Base-by-base conservation (phyloP, 2,113 vertebrate species). In the Sigmodon hispidus region DNA sequence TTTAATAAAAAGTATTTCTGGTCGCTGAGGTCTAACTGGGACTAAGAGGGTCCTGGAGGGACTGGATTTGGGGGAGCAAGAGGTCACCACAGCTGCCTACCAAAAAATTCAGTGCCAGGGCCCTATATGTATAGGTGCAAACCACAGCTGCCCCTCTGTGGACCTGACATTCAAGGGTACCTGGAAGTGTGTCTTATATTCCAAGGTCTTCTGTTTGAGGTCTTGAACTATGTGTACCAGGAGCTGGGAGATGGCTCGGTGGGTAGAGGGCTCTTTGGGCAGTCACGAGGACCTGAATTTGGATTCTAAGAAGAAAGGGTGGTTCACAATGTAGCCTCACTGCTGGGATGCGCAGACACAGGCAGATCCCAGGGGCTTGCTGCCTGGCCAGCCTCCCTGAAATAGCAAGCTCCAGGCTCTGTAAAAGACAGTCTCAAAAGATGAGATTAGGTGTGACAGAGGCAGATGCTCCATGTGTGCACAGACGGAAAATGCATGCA, bases 1-100 rank as follows among this genome's bases (percentile, higher is more conserved):
- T 99, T 99, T 98, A 99, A 99, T 99, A 99, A 99, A 99, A 98
- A 98, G 81, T 98, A 98, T 98, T 98, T 98, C 98, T 97, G 98
- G 96, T 98, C 96, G 97, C 97, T 72, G 96, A 89, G 79, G 95
- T 36, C 63, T 97, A 91, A 97, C 93, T 97, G 93, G 96, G 75
- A 92, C 80, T 69, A 84, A 95, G 79, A 57, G 50, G 89, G 17
- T 45, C 19, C 22, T 1, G 55, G 40, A 11, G 11, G 50, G 45
- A 11, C 21, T 31, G 6, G 31, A 4, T 40, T 4, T 59, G n/a
- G 15, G 45, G 65, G 76, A 85, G 52, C 0, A 0, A 3, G 52
- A 59, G 40, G 24, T 9, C 24, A 12, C 77, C 10, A 4, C 1
- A 19, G 76, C 87, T 17, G 1, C 52, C 77, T 50, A 9, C 2